A percentile compares a stretch with the other conserved stretches of the same genome.
Evolutionary conservation across 2,797 vertebrate species (phyloP).

Genomic region (Pempheris klunzingeri): DNA sequence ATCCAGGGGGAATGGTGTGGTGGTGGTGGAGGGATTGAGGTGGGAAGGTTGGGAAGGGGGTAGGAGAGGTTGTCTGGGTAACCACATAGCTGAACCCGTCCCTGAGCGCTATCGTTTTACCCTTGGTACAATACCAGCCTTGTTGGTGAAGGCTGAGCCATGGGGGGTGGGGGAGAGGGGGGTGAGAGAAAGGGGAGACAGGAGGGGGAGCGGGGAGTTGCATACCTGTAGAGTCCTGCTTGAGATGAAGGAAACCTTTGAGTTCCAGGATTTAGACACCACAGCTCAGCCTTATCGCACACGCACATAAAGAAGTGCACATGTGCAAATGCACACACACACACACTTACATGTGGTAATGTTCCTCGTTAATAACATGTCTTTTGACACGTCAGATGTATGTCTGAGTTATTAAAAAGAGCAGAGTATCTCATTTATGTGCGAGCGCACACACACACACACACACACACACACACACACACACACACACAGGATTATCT

Average conservation of each 20-base stretch:
- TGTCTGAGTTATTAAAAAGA: slow-evolving; percentile 51
- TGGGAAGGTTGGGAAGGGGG: slow-evolving; percentile 36
- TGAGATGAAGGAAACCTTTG: slow-evolving; percentile 82
- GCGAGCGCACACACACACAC: neutral
- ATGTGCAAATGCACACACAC: slow-evolving; percentile 18
- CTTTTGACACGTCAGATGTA: slow-evolving; percentile 36
- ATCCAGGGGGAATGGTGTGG: neutral
- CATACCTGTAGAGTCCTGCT: slow-evolving; percentile 80
- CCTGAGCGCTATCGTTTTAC: slow-evolving; percentile 83
- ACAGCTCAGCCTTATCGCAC: slow-evolving; percentile 55
- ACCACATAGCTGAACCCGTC: slow-evolving; percentile 82
- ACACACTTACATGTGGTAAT: neutral
- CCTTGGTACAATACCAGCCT: slow-evolving; percentile 84
- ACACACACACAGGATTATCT: slow-evolving; percentile 7
- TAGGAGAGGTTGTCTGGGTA: slow-evolving; percentile 74
- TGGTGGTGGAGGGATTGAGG: slow-evolving; percentile 13
- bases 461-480: neutral
- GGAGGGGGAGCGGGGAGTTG: slow-evolving; percentile 21
- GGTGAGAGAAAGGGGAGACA: slow-evolving; percentile 8
- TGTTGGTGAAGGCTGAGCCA: slow-evolving; percentile 80
- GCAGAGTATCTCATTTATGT: neutral
- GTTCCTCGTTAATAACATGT: slow-evolving; percentile 36
- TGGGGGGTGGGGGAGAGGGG: neutral
- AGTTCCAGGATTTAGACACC: slow-evolving; percentile 58
- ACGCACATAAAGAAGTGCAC: slow-evolving; percentile 22